These are phyloP conservation scores for Linnaemya tessellans DNA, from an alignment of 2,888 invertebrate species.

Conservation along the genomic window DNA sequence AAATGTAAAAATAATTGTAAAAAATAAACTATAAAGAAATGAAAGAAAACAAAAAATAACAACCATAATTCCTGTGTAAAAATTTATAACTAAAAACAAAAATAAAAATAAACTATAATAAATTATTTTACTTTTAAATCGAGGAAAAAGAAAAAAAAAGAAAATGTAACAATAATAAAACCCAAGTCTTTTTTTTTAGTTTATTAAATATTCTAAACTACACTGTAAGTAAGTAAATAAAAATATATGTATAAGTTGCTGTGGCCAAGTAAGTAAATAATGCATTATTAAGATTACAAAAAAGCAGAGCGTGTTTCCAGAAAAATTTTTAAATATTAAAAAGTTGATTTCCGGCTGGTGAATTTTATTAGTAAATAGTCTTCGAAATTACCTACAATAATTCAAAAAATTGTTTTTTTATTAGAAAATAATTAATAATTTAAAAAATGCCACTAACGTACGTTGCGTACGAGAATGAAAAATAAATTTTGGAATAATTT, in stretches of 20 bases:
- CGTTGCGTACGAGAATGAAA: too few species aligned
- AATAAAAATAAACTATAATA: conserved; percentile 21
- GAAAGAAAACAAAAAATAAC: conserved; percentile 16
- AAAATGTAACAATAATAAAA: conserved; percentile 32
- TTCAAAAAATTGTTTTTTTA: too few species aligned
- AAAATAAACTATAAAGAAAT: neutral
- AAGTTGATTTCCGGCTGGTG: too few species aligned
- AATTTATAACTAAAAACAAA: conserved; percentile 60
- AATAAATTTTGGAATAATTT: too few species aligned
- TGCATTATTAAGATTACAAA: conserved; percentile 28
- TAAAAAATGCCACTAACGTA: too few species aligned
- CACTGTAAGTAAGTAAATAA: conserved; percentile 29
- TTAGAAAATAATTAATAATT: too few species aligned
- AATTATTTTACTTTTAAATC: conserved; percentile 58
- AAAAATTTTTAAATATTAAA: too few species aligned
- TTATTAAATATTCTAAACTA: neutral
- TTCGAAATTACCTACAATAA: neutral
- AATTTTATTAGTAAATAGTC: too few species aligned
- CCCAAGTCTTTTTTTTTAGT: neutral
- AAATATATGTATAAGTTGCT: too few species aligned
- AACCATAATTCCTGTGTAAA: conserved; percentile 69
- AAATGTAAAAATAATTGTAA: neutral
- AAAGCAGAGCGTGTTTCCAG: neutral
- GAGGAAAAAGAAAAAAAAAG: conserved; percentile 48
- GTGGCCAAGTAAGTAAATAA: conserved; percentile 26